Percentiles rank a stretch among this genome's conserved stretches.
phyloP scores from a whole-genome alignment of 2,888 invertebrate species.

The Dendrolimus houi region DNA sequence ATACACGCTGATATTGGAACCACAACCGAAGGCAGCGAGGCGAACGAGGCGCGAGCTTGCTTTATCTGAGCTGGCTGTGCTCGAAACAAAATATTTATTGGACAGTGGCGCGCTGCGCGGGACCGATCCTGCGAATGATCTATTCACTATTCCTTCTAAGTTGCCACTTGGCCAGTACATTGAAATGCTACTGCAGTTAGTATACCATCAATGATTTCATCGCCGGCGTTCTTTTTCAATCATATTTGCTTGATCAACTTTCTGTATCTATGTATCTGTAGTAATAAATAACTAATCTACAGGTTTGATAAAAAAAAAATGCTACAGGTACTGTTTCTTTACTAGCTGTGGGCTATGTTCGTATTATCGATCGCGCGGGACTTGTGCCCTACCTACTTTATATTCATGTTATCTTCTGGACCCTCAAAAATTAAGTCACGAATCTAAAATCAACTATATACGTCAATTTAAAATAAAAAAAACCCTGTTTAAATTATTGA shows the following conservation, averaged over 20 bases:
- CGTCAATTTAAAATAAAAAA: too few relatives aligned
- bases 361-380: too few relatives aligned
- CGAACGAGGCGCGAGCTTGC: constrained; percentile 72
- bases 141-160: constrained; percentile 44
- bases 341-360: too few relatives aligned
- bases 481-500: too few relatives aligned
- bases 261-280: neutral
- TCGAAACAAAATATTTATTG: constrained; percentile 76
- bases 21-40: constrained; percentile 44
- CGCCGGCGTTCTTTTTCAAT: neutral
- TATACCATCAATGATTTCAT: neutral
- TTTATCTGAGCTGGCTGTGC: constrained; percentile 73
- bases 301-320: too few relatives aligned
- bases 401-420: too few relatives aligned
- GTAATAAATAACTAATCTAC: too few relatives aligned
- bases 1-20: constrained; percentile 25
- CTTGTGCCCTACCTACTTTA: too few relatives aligned
- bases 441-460: too few relatives aligned
- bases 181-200: constrained; percentile 13
- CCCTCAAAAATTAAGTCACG: too few relatives aligned
- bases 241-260: neutral
- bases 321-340: too few relatives aligned
- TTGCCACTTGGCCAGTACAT: constrained; percentile 20
- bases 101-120: constrained; percentile 53
- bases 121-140: constrained; percentile 64